Percentiles rank a stretch among this genome's conserved stretches.
Conservation (phyloP, 2,797 vertebrate genomes). For the Carapus acus region DNA sequence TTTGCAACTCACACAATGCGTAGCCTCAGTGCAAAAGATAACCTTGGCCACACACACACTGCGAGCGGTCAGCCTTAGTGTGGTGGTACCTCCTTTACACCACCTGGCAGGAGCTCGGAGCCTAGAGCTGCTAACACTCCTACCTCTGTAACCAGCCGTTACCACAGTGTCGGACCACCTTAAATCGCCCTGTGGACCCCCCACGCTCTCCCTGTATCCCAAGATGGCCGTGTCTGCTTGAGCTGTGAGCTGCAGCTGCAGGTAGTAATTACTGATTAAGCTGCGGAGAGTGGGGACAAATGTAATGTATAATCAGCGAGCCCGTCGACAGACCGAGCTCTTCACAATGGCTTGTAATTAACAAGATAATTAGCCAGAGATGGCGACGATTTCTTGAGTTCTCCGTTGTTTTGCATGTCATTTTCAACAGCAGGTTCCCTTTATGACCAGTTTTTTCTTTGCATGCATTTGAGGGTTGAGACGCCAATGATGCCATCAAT, state of each 20-base stretch:
- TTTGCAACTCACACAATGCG: too few species aligned
- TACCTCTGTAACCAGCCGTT: too few species aligned
- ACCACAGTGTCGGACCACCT: conserved; percentile 11
- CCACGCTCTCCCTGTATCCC: conserved; percentile 45
- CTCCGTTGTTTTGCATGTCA: conserved; percentile 71
- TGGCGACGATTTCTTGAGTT: conserved; percentile 71
- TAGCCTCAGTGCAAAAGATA: too few species aligned
- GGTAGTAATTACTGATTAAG: conserved; percentile 84
- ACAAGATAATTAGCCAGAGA: conserved; percentile 80
- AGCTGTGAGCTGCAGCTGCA: conserved; percentile 70
- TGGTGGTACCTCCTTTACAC: too few species aligned
- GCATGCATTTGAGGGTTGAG: conserved; percentile 43
- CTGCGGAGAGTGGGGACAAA: conserved; percentile 71
- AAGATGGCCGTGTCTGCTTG: conserved; percentile 46
- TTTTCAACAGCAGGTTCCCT: conserved; percentile 52
- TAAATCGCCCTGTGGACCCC: conserved; percentile 36
- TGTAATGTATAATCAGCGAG: conserved; percentile 74
- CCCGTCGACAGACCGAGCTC: conserved; percentile 70
- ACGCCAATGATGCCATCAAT: conserved; percentile 59
- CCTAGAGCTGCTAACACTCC: too few species aligned
- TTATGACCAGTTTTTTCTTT: conserved; percentile 49
- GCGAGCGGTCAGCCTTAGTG: too few species aligned
- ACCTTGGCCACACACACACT: too few species aligned
- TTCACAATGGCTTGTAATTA: conserved; percentile 82
- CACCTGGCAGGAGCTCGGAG: too few species aligned